A percentile compares a stretch with the other conserved stretches of the same genome.
These are phyloP conservation scores for Lasioglossum oenotherae DNA, from an alignment of 2,888 invertebrate genomes.

Conservation along the genomic window DNA sequence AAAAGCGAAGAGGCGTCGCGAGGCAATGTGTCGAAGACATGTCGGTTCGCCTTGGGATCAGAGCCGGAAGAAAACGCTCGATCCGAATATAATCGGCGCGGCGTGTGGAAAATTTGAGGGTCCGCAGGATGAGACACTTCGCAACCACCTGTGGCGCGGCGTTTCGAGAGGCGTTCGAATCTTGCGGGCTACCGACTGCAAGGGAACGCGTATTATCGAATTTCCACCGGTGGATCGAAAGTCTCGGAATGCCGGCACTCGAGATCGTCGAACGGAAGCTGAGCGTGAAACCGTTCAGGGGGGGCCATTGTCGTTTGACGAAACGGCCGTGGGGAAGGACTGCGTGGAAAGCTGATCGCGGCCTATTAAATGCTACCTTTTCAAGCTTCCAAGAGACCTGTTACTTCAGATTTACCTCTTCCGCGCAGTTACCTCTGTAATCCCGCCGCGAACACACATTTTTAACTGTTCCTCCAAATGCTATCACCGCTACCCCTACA, in stretches of 20 bases:
- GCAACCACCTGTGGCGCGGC: conserved; percentile 74
- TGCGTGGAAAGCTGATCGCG: conserved; percentile 15
- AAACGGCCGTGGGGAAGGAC: conserved; percentile 20
- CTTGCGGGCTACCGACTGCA: conserved; percentile 68
- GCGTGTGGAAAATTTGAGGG: conserved; percentile 69
- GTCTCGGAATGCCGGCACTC: conserved; percentile 42
- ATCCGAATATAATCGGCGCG: conserved; percentile 62
- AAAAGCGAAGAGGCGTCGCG: background rate
- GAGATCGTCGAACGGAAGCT: conserved; percentile 48
- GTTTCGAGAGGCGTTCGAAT: conserved; percentile 73
- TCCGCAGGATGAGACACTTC: conserved; percentile 72
- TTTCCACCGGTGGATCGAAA: conserved; percentile 64
- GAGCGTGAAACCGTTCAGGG: conserved; percentile 37
- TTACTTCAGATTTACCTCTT: conserved; percentile 3
- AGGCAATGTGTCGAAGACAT: background rate
- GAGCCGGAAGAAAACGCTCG: conserved; percentile 59
- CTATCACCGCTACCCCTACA: background rate
- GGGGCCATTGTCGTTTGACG: conserved; percentile 33
- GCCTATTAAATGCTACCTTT: conserved; percentile 27
- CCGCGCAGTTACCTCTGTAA: background rate
- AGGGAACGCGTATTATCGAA: conserved; percentile 67
- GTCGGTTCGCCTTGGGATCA: background rate
- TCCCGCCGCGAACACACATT: background rate
- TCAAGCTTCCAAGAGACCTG: background rate
- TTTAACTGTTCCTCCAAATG: background rate